Evolutionary conservation across 2,888 invertebrate species (phyloP).

Genomic region (Pyralis farinalis): DNA sequence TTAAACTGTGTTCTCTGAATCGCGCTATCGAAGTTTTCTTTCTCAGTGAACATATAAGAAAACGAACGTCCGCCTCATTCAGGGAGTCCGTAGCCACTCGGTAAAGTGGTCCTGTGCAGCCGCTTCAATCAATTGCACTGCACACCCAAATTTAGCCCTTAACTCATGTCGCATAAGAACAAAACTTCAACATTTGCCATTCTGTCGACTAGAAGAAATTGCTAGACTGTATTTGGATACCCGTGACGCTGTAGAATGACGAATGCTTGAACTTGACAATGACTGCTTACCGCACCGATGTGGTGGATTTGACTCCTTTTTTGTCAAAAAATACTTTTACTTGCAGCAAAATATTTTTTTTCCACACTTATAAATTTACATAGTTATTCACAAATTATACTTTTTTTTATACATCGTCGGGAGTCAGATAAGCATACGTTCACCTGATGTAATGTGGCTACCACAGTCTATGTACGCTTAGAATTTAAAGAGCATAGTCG

Average conservation of each 20-base stretch:
- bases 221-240: constrained; percentile 66
- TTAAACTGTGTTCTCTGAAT: constrained; percentile 34
- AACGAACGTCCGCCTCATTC: accelerated
- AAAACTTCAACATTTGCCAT: constrained; percentile 70
- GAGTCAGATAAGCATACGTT: no score
- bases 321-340: constrained; percentile 18
- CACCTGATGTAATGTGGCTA: no score
- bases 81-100: constrained; percentile 45
- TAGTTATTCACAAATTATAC: no score
- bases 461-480: no score
- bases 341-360: neutral
- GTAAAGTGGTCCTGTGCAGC: constrained; percentile 34
- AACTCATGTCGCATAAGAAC: constrained; percentile 35
- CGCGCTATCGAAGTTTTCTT: constrained; percentile 49
- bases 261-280: constrained; percentile 62
- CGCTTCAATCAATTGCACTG: constrained; percentile 46
- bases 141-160: constrained; percentile 42
- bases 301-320: constrained; percentile 57
- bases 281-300: constrained; percentile 42
- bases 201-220: constrained; percentile 69
- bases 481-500: no score
- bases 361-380: no score
- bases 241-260: constrained; percentile 59
- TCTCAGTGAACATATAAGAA: constrained; percentile 24
- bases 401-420: no score